A percentile compares a stretch with the other conserved stretches of the same genome.
These are phyloP conservation scores for Apistogramma diplotaenia DNA, from an alignment of 2,113 vertebrate genomes.

Conservation along the genomic window DNA sequence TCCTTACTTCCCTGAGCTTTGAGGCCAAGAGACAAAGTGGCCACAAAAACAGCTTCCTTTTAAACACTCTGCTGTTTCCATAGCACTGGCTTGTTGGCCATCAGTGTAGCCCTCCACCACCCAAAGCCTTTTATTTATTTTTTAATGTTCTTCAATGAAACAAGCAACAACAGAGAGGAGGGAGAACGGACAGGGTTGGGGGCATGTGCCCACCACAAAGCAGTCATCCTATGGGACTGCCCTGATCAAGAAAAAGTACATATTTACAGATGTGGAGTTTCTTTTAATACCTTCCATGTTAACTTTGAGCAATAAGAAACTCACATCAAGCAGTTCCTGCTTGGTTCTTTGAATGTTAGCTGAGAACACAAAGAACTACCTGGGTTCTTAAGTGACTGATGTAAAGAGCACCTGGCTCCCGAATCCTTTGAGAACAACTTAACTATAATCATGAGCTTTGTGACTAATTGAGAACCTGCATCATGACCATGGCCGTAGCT, in stretches of 20 bases:
- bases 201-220: not conserved
- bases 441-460: conserved; percentile 9
- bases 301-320: not conserved
- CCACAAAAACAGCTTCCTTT: not conserved
- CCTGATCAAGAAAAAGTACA: not conserved
- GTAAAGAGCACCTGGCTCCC: not conserved
- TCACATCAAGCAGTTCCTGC: not conserved
- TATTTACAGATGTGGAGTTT: not conserved
- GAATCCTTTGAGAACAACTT: not conserved
- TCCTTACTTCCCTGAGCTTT: not conserved
- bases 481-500: not conserved
- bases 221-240: not conserved
- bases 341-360: not conserved
- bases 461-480: not conserved
- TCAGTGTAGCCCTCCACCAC: not conserved
- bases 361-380: not conserved
- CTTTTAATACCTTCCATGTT: not conserved
- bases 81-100: not conserved
- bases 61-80: not conserved
- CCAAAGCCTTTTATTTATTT: not conserved
- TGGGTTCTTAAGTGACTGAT: not conserved
- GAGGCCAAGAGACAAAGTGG: not conserved
- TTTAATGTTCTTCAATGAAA: not conserved
- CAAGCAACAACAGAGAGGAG: not conserved
- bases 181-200: not conserved